A percentile compares a stretch with the other conserved stretches of the same genome.
Conservation (phyloP, 2,888 invertebrate genomes). For the Ischnura elegans region DNA sequence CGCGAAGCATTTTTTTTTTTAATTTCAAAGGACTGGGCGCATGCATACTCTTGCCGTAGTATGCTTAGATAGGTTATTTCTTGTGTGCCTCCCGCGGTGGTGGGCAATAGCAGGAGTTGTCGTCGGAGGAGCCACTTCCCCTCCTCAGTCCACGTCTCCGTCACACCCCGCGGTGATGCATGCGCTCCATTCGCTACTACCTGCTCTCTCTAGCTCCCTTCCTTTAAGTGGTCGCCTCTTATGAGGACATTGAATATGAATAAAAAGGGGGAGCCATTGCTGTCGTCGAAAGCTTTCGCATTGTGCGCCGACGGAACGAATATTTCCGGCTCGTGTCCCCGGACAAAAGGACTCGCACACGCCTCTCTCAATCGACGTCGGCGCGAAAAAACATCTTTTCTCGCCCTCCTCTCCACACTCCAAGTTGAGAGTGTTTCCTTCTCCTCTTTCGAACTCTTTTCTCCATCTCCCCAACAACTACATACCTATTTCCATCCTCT, state of each 20-base stretch:
- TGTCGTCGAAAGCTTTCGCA: neutral
- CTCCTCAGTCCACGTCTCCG: neutral
- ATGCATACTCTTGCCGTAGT: no score
- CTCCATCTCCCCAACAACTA: no score
- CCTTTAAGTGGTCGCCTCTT: neutral
- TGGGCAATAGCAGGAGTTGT: neutral
- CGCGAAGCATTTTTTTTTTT: no score
- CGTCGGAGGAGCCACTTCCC: neutral
- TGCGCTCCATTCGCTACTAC: slow-evolving; percentile 20
- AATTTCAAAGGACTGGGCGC: no score
- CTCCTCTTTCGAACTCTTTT: no score
- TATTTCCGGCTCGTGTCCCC: slow-evolving; percentile 46
- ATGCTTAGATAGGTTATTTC: no score
- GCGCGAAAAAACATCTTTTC: slow-evolving; percentile 32
- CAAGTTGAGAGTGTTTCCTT: no score
- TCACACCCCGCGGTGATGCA: slow-evolving; percentile 15
- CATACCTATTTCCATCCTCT: no score
- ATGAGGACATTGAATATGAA: slow-evolving; percentile 16
- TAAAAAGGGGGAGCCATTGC: neutral
- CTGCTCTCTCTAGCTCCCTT: slow-evolving; percentile 30
- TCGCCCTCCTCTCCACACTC: neutral
- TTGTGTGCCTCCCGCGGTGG: neutral
- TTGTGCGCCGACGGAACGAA: slow-evolving; percentile 18
- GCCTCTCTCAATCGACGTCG: slow-evolving; percentile 32
- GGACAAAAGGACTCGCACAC: slow-evolving; percentile 25